Evolutionary conservation across 2,797 vertebrate species (phyloP).

Genomic region (Pseudochirops corinnae): DNA sequence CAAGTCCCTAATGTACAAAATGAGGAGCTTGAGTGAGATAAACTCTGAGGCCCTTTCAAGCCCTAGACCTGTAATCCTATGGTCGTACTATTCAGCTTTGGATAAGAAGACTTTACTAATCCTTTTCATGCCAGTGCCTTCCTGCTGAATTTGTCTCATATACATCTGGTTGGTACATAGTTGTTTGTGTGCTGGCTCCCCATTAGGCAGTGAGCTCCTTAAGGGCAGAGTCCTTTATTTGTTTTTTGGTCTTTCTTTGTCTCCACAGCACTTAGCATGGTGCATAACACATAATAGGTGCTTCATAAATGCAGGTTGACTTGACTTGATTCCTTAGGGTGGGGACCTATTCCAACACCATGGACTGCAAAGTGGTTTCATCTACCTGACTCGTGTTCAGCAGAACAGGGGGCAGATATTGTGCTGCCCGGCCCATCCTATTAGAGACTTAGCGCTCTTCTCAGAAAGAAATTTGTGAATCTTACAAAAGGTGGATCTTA

Average conservation of each 20-base stretch:
- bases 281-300: neutral
- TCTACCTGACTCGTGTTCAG: neutral
- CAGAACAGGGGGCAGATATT: neutral
- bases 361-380: neutral
- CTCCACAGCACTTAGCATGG: neutral
- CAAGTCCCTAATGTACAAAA: neutral
- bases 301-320: neutral
- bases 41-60: neutral
- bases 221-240: neutral
- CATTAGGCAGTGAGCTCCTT: neutral
- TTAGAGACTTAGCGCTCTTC: neutral
- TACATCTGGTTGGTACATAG: neutral
- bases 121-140: neutral
- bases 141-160: neutral
- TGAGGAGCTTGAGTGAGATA: neutral
- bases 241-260: neutral
- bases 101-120: neutral
- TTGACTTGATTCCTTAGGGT: neutral
- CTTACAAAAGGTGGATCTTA: neutral
- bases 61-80: neutral
- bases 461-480: neutral
- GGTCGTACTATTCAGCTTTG: neutral
- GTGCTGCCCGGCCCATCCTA: neutral
- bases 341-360: neutral
- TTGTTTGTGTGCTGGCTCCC: neutral